Evolutionary conservation across 2,888 invertebrate genomes (phyloP).

Genomic region (Hydraecia micacea): DNA sequence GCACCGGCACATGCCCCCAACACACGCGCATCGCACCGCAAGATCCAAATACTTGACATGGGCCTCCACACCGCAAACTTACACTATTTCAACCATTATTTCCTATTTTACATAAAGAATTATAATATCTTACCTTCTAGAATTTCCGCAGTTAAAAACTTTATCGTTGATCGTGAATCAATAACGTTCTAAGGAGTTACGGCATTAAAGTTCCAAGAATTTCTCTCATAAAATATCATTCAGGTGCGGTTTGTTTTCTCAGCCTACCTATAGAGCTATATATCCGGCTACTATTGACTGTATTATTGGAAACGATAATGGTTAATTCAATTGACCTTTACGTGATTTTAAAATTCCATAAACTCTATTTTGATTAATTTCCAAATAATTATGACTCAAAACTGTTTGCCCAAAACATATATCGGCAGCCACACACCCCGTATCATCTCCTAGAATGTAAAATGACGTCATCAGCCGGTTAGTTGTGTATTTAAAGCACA

Average conservation of each 20-base stretch:
- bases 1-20: slow-evolving; percentile 68
- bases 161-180: slow-evolving; percentile 48
- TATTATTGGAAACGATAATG: slow-evolving; percentile 13
- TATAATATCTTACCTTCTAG: slow-evolving; percentile 18
- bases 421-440: slow-evolving; percentile 11
- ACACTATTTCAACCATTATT: slow-evolving; percentile 47
- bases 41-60: slow-evolving; percentile 63
- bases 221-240: slow-evolving; percentile 47
- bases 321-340: slow-evolving; percentile 4
- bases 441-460: slow-evolving; percentile 32
- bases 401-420: slow-evolving; percentile 17
- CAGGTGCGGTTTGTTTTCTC: slow-evolving; percentile 25
- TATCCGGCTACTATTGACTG: slow-evolving; percentile 1
- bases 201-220: slow-evolving; percentile 39
- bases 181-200: slow-evolving; percentile 47
- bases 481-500: slow-evolving; percentile 62
- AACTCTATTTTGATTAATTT: slow-evolving; percentile 10
- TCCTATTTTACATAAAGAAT: slow-evolving; percentile 28
- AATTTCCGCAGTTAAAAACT: slow-evolving; percentile 50
- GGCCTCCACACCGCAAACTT: slow-evolving; percentile 63
- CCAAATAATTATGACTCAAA: slow-evolving; percentile 17
- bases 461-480: slow-evolving; percentile 60
- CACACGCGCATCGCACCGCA: slow-evolving; percentile 67
- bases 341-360: background rate
- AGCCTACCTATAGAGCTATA: slow-evolving; percentile 11